Base-by-base conservation (phyloP, 2,888 invertebrate genomes). In the Pantelozetes paolii region DNA sequence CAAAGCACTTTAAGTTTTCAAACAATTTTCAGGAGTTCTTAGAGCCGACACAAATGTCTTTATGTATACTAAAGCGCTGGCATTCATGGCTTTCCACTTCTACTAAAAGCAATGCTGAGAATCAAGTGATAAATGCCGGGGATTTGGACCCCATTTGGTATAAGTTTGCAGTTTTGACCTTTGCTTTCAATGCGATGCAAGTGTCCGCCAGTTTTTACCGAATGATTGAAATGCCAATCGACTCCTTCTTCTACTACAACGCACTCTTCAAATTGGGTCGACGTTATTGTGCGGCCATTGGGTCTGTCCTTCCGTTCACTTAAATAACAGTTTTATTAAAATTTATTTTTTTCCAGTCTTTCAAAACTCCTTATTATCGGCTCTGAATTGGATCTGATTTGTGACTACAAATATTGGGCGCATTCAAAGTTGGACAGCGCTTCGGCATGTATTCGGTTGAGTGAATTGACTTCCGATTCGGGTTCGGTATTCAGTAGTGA, bases 11-110 rank as follows among this genome's bases (percentile, higher is more conserved):
- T 50, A 9, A 69, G 18, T 75, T 36, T 64, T 23, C 40, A 23
- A 40, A 32, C 3, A 20, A 26, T 36, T 59, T 70, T n/a, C 32
- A 30, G 8, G 75, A 75, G 48, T 75, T 75, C 20, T 11, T 73
- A 3, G 75, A 75, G 30, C 75, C 75, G 18, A 42, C 54, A n/a
- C 70, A 73, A 32, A 73, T 73, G n/a, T 13, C 71, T 5, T 20
- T 75, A 18, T 32, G 36, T n/a, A 73, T 75, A 26, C 57, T 75
- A 15, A 74, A 69, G 48, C n/a, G 75, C 40, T 75, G 75, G 75
- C 26, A 72, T 30, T 15, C 42, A 36, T 54, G 28, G 45, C 11
- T 28, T 1, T 15, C 30, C 20, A 30, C 50, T 23, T 30, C 11
- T 6, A 5, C 9, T 11, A 62, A 32, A n/a, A n/a, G 8, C 30